Conservation (phyloP, 2,888 invertebrate species). For the Plutella xylostella region DNA sequence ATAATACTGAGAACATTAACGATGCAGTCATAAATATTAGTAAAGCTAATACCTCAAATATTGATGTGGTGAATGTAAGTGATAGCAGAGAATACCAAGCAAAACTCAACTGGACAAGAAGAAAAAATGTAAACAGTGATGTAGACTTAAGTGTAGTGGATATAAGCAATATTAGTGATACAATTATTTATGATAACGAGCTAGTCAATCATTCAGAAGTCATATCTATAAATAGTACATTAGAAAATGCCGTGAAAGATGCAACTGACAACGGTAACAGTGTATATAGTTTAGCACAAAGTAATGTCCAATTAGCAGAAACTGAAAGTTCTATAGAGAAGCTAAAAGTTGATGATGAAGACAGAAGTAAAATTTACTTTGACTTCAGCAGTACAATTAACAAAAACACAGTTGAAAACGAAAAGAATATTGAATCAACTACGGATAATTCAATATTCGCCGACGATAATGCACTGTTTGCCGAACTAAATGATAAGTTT, state of each 20-base stretch:
- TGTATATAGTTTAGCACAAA: too few species aligned
- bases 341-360: slow-evolving; percentile 44
- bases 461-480: neutral
- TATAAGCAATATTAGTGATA: too few species aligned
- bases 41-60: neutral
- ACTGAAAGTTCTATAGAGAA: slow-evolving; percentile 53
- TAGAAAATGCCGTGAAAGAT: too few species aligned
- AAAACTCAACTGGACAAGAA: slow-evolving; percentile 41
- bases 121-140: slow-evolving; percentile 29
- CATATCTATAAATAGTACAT: too few species aligned
- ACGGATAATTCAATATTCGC: neutral
- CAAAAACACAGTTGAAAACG: slow-evolving; percentile 23
- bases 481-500: too few species aligned
- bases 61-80: neutral
- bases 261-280: too few species aligned
- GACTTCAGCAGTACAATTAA: slow-evolving; percentile 54
- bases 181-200: too few species aligned
- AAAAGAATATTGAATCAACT: neutral
- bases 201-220: too few species aligned
- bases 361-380: slow-evolving; percentile 45
- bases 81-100: slow-evolving; percentile 36
- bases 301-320: too few species aligned
- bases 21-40: neutral
- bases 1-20: neutral
- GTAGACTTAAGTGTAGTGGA: too few species aligned